Percentiles rank a stretch among this genome's conserved stretches.
Evolutionary conservation across 2,113 vertebrate genomes (phyloP).

Genomic region (Mobula hypostoma): DNA sequence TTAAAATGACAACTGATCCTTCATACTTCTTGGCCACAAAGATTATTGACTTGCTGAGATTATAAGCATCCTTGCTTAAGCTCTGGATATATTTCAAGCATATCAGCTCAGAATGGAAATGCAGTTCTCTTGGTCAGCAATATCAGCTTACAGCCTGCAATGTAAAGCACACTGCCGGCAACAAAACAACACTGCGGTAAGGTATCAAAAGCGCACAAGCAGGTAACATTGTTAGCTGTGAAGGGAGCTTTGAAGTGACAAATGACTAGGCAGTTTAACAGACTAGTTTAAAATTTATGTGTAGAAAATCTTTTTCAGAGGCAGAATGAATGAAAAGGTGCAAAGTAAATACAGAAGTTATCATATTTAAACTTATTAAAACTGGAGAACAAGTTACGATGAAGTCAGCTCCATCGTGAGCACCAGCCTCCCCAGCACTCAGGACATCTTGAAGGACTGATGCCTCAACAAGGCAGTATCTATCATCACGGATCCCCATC

Average conservation of each 20-base stretch:
- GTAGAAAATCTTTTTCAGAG: neutral
- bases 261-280: neutral
- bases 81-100: neutral
- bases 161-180: neutral
- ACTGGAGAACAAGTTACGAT: neutral
- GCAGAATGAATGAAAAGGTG: neutral
- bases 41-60: neutral
- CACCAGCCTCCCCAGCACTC: no score
- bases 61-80: neutral
- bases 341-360: neutral
- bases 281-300: neutral
- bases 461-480: no score
- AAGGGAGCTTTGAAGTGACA: neutral
- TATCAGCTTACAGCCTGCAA: neutral
- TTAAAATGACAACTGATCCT: no score
- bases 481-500: no score
- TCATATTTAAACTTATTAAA: neutral
- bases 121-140: neutral
- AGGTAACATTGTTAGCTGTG: neutral
- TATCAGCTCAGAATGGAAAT: neutral
- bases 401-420: no score
- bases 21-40: neutral
- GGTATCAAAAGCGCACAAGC: neutral
- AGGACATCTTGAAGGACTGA: no score
- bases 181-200: neutral